Base-by-base conservation (phyloP, 2,888 invertebrate species). In the Choristoneura rosaceana region DNA sequence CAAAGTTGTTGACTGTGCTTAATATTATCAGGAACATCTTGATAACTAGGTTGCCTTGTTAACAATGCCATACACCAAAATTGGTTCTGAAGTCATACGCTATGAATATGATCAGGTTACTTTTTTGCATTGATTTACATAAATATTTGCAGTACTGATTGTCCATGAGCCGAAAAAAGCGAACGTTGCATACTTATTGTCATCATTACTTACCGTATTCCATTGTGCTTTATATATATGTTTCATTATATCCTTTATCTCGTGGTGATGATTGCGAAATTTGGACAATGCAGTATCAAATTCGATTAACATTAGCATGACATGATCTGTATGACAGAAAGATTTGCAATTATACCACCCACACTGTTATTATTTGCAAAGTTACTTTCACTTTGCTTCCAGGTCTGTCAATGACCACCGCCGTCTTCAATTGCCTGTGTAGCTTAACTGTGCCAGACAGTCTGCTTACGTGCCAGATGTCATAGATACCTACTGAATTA, bases 341-440 rank as follows among this genome's bases (percentile, higher is more conserved):
- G 74, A 79, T 87, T 88, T 80, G 86, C 83, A 83, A 86, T 69
- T 68, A 82, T 82, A 77, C 81, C 84, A 82, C 87, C 87, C 79
- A 88, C 87, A 75, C 75, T 78, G 75, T 80, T 78, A 84, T 87
- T 89, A 88, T 87, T 87, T 84, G 85, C 84, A 82, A 84, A 82
- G 79, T 80, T 77, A 86, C 88, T 90, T 90, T 90, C 90, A 85
- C 88, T 71, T 74, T 65, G 76, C 79, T 47, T 76, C 75, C 76
- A 79, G 75, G 77, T 76, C 75, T 81, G 76, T 78, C 80, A 81
- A 76, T 84, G 81, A 82, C 82, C 80, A 83, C 73, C 64, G 78
- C 81, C 79, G 77, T 81, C 52, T 70, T 74, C 58, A 70, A 76
- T 71, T 74, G 66, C 63, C 59, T 45, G 74, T 74, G 74, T 70